Evolutionary conservation across 2,113 vertebrate species (phyloP).

Genomic region (Alexandromys fortis): DNA sequence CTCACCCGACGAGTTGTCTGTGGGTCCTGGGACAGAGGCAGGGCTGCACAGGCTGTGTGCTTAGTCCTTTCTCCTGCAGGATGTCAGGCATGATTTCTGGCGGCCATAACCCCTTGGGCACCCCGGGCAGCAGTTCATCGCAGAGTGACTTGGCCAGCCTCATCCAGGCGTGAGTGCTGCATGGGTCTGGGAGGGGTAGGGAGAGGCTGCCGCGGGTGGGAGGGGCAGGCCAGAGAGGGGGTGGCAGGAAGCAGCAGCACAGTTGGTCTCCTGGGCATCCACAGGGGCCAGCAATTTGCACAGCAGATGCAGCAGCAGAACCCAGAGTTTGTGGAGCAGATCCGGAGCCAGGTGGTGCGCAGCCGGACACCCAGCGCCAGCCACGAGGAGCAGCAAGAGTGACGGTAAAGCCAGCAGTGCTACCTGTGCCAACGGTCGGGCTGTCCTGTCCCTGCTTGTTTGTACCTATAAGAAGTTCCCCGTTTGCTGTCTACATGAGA

Average conservation of each 20-base stretch:
- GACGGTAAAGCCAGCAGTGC: slow-evolving; percentile 4
- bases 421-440: background rate
- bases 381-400: slow-evolving; percentile 93
- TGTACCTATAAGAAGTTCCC: background rate
- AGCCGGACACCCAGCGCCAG: slow-evolving; percentile 94
- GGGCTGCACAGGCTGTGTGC: no score
- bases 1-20: no score
- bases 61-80: slow-evolving; percentile 77
- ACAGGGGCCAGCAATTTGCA: slow-evolving; percentile 96
- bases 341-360: slow-evolving; percentile 94
- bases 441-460: background rate
- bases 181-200: fast-evolving
- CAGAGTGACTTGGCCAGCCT: slow-evolving; percentile 93
- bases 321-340: slow-evolving; percentile 95
- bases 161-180: slow-evolving; percentile 95
- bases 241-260: background rate
- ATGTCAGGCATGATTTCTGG: slow-evolving; percentile 98
- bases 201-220: background rate
- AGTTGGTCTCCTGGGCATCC: background rate
- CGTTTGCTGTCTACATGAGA: background rate
- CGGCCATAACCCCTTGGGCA: slow-evolving; percentile 87
- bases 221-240: background rate
- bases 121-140: slow-evolving; percentile 78
- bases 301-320: slow-evolving; percentile 99
- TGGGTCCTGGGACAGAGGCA: background rate